Conservation (phyloP, 1,140 invertebrate genomes). For the Carposina sasakii region DNA sequence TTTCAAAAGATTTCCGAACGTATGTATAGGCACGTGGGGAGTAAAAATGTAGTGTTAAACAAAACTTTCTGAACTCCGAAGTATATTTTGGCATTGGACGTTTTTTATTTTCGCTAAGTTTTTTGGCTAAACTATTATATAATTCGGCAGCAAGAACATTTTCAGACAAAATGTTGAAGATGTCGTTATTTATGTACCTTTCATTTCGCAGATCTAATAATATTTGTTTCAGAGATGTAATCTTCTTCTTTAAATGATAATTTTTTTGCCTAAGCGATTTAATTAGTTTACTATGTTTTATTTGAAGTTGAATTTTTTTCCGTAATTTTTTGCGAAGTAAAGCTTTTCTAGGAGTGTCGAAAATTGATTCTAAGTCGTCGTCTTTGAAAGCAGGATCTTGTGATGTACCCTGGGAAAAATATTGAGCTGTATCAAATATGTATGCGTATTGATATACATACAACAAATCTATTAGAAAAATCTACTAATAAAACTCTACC, state of each 20-base stretch:
- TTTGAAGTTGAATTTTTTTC: background rate
- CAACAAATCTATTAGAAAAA: too few relatives aligned
- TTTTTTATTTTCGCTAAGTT: background rate
- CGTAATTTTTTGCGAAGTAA: background rate
- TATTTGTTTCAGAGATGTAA: background rate
- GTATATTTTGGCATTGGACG: constrained; percentile 5
- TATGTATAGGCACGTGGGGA: constrained; percentile 20
- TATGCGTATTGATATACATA: too few relatives aligned
- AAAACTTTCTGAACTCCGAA: constrained; percentile 15
- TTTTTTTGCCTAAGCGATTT: background rate
- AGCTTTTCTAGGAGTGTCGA: background rate
- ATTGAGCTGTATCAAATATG: too few relatives aligned
- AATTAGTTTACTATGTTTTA: background rate
- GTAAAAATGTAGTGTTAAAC: constrained; percentile 21
- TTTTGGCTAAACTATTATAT: background rate
- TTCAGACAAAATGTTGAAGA: background rate
- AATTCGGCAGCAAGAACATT: background rate
- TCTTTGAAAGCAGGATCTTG: too few relatives aligned
- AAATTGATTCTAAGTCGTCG: background rate
- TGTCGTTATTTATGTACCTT: background rate
- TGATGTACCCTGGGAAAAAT: too few relatives aligned
- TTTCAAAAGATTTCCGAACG: constrained; percentile 11
- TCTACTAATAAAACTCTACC: too few relatives aligned
- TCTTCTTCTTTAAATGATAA: background rate
- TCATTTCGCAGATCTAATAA: background rate